Base-by-base conservation (phyloP, 2,888 invertebrate genomes). In the Melanostoma mellinum region DNA sequence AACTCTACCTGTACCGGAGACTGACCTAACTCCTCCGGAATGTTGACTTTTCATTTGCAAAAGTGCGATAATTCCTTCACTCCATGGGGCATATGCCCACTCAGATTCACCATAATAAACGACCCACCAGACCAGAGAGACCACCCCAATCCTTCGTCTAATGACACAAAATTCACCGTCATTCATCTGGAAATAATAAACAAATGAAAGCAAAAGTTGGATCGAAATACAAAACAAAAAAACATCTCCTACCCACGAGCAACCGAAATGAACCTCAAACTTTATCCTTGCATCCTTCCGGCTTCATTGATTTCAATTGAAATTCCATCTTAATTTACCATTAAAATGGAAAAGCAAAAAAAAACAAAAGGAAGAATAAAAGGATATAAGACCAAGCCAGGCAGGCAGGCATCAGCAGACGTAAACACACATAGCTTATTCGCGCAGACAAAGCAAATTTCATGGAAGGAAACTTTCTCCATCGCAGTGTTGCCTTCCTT, bases 221-320 rank as follows among this genome's bases (percentile, higher is more conserved):
- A 10, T 0, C 2, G 20, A 36, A 36, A 38, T 10, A 48, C 6
- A n/a, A 33, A 53, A 65, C 0, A n/a, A 38, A 9, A 65, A 35
- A 10, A 67, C 20, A 20, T 20, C 20, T 20, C 1, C 42, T 42
- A 42, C 8, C 9, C 8, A 9, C 50, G 36, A 65, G 9, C 50
- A 50, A 60, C 56, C 53, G 60, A 73, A 84, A 74, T 42, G 55
- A 71, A 68, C 79, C 65, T 74, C 78, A 61, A 84, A 79, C 79
- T 84, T 79, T 44, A 69, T 84, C 79, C 74, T 68, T 69, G 71
- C 79, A 84, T 84, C 79, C 84, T 74, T 75, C 78, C 71, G 74
- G 79, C 71, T 84, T 84, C 79, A 84, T 84, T 84, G 84, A 84
- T 84, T 79, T 74, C 84, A 84, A 84, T 84, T 84, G 74, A 79